A percentile compares a stretch with the other conserved stretches of the same genome.
Conservation (phyloP, 2,888 invertebrate genomes). For the Athripsodes cinereus region DNA sequence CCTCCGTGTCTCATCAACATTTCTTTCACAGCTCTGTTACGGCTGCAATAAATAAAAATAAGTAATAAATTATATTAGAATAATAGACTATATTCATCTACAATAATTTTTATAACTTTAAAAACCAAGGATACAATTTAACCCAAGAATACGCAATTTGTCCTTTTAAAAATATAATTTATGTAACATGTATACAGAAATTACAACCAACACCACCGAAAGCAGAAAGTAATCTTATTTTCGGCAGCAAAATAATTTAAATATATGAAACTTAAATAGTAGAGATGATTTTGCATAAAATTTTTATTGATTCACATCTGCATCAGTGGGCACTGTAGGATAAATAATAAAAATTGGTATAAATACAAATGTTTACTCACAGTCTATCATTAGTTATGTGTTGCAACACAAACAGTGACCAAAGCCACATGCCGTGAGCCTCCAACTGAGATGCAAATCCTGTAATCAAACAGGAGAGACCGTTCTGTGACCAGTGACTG, state of each 20-base stretch:
- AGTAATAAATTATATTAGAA: no score
- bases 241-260: no score
- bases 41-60: slow-evolving; percentile 44
- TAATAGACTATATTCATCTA: no score
- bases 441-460: slow-evolving; percentile 81
- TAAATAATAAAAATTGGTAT: not conserved
- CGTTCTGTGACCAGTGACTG: slow-evolving; percentile 52
- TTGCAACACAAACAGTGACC: slow-evolving; percentile 74
- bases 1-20: slow-evolving; percentile 66
- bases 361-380: slow-evolving; percentile 33
- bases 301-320: no score
- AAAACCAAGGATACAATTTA: no score
- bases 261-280: no score
- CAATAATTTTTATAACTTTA: no score
- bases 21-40: slow-evolving; percentile 59
- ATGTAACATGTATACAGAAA: no score
- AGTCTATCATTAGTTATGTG: slow-evolving; percentile 54
- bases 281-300: no score
- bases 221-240: not conserved
- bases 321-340: no score
- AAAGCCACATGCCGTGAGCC: slow-evolving; percentile 76
- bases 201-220: not conserved
- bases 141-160: no score
- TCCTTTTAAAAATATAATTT: no score
- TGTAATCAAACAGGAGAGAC: slow-evolving; percentile 54